These are phyloP conservation scores for Heliothis peltigera DNA, from an alignment of 2,888 invertebrate genomes.

Conservation along the genomic window DNA sequence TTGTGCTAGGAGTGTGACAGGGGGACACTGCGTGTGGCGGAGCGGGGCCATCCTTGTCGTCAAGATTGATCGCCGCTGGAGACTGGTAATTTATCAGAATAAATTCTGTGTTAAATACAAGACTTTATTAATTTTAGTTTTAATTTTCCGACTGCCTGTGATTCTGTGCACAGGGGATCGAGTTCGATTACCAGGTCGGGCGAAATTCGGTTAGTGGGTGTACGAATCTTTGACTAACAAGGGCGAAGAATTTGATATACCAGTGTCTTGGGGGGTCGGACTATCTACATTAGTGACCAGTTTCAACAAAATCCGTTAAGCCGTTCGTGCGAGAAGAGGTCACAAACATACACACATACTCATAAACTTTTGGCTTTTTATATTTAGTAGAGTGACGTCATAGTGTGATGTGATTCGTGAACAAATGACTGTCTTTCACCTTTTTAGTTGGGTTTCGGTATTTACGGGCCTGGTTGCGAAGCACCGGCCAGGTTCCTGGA, in stretches of 20 bases:
- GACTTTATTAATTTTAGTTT: background rate
- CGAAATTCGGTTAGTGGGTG: no score
- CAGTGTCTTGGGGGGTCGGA: no score
- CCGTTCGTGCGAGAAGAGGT: no score
- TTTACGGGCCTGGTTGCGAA: constrained; percentile 73
- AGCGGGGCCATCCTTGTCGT: background rate
- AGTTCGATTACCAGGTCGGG: no score
- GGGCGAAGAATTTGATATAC: no score
- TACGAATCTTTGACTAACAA: no score
- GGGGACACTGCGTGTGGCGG: constrained; percentile 7
- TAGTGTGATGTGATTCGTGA: no score
- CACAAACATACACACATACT: no score
- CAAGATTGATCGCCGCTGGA: background rate
- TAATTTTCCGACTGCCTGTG: background rate
- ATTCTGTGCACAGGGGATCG: no score
- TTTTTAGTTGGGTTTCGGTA: constrained; percentile 73
- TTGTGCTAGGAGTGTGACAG: background rate
- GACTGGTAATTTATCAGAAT: background rate
- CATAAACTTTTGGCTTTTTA: background rate
- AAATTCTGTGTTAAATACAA: no score
- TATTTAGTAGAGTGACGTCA: background rate
- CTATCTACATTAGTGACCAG: no score
- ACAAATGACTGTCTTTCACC: background rate
- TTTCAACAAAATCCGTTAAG: no score
- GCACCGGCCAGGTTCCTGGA: constrained; percentile 74